These are phyloP conservation scores for Endotricha flammealis DNA, from an alignment of 2,888 invertebrate genomes.

Conservation along the genomic window DNA sequence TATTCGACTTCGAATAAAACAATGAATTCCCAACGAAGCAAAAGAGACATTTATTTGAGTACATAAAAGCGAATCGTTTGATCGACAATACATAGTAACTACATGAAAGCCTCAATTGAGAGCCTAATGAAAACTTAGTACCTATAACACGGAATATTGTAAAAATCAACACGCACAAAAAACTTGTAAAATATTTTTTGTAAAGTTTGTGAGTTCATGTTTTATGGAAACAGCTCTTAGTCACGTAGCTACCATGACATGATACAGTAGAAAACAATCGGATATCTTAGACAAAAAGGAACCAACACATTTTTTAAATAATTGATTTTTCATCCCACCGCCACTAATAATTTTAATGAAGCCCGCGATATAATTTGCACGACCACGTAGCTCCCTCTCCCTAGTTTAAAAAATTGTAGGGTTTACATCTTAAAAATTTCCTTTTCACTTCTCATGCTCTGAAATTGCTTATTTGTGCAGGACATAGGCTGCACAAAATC, in stretches of 20 bases:
- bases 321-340: too few species aligned
- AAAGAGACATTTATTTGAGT: not conserved
- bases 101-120: not conserved
- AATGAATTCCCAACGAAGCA: constrained; percentile 15
- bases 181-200: not conserved
- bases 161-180: not conserved
- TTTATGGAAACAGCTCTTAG: not conserved
- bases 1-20: constrained; percentile 12
- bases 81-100: not conserved
- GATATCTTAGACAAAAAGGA: too few species aligned
- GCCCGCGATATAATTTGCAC: too few species aligned
- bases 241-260: not conserved
- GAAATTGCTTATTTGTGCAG: too few species aligned
- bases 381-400: too few species aligned
- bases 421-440: too few species aligned
- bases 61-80: not conserved
- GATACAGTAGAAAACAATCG: not conserved
- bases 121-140: too few species aligned
- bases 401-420: too few species aligned
- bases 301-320: too few species aligned
- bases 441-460: too few species aligned
- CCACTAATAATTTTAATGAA: too few species aligned
- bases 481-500: too few species aligned
- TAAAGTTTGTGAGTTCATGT: not conserved
- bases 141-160: not conserved